Percentiles rank a stretch among this genome's conserved stretches.
phyloP scores from a whole-genome alignment of 2,113 vertebrate genomes.

The Tringa solitaria region DNA sequence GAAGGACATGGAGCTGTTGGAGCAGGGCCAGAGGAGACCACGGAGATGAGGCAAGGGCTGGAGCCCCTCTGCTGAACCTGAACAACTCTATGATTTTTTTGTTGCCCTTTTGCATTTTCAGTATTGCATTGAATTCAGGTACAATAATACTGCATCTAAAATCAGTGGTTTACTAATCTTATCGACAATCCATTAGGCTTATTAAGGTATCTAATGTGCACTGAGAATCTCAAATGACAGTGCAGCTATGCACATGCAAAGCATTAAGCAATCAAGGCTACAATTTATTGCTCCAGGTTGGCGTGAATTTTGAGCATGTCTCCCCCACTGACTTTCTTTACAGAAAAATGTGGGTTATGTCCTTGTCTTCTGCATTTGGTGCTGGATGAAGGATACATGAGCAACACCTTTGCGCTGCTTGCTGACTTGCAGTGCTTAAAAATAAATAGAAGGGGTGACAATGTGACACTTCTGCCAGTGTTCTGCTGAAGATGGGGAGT shows the following conservation, averaged over 20 bases:
- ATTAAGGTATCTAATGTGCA: neutral
- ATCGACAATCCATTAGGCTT: neutral
- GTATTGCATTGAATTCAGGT: neutral
- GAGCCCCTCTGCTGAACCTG: no score
- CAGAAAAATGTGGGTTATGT: neutral
- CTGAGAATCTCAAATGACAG: neutral
- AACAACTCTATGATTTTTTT: neutral
- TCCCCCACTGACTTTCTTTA: neutral
- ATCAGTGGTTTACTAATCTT: neutral
- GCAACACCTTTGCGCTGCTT: neutral
- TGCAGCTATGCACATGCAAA: neutral
- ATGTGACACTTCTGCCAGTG: neutral
- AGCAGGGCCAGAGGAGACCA: no score
- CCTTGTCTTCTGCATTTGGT: neutral
- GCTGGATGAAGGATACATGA: neutral
- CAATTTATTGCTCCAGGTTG: neutral
- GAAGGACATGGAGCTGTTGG: no score
- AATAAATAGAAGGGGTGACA: slow-evolving; percentile 44
- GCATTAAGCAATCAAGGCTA: neutral
- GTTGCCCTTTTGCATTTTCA: neutral
- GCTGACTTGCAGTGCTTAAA: slow-evolving; percentile 54
- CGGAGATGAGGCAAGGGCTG: no score
- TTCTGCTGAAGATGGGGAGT: neutral
- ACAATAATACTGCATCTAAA: neutral
- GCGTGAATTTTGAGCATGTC: neutral